Percentiles rank a stretch among this genome's conserved stretches.
phyloP scores from a whole-genome alignment of 1,140 invertebrate genomes.

The Dendroctonus ponderosae region DNA sequence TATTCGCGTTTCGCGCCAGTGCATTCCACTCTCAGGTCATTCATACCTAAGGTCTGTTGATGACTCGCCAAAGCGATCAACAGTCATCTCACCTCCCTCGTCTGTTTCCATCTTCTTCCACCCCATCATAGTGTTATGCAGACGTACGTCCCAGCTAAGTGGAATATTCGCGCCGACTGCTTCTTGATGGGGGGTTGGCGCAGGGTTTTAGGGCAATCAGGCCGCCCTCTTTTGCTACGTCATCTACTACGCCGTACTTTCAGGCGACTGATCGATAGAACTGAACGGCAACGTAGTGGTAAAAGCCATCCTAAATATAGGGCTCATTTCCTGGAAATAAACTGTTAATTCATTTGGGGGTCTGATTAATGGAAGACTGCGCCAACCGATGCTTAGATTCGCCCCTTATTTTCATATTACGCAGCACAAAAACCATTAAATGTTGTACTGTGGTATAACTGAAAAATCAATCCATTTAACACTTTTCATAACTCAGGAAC shows the following conservation, averaged over 20 bases:
- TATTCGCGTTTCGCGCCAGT: constrained; percentile 26
- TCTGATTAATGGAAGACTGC: too few species aligned
- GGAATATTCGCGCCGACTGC: not conserved
- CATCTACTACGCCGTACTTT: constrained; percentile 30
- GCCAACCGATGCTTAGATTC: too few species aligned
- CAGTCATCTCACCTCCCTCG: not conserved
- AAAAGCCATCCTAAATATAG: constrained; percentile 8
- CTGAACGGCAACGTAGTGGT: constrained; percentile 15
- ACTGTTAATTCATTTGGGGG: not conserved
- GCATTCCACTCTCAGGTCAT: constrained; percentile 27
- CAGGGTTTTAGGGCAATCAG: constrained; percentile 5
- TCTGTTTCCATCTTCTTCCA: constrained; percentile 6
- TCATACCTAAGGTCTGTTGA: constrained; percentile 19
- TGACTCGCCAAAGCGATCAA: not conserved
- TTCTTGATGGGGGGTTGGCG: not conserved
- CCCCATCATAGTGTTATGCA: not conserved
- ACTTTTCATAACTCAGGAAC: too few species aligned
- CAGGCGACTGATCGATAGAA: constrained; percentile 8
- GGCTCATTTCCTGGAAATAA: constrained; percentile 12
- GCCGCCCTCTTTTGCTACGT: constrained; percentile 22
- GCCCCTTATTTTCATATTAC: too few species aligned
- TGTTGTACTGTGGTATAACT: too few species aligned
- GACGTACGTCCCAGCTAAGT: constrained; percentile 1
- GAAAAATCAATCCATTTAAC: too few species aligned
- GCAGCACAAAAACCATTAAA: too few species aligned